Evolutionary conservation across 2,888 invertebrate genomes (phyloP), one percentile per base, ranked within the genome.

Genomic region (Trichogramma evanescens): DNA sequence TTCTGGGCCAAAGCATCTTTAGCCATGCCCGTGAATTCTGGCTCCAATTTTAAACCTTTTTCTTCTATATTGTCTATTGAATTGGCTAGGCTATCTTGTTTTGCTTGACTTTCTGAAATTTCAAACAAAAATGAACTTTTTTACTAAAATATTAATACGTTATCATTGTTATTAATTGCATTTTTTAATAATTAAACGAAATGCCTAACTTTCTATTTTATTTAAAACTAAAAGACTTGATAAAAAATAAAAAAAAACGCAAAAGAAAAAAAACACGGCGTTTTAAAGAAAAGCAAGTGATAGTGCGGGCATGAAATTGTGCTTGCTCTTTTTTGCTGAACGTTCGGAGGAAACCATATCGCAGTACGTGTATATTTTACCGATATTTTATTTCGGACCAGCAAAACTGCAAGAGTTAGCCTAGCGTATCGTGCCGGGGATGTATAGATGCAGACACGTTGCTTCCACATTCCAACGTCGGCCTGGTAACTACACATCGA

Each of bases 1-100:
- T 76, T 79, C 69, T 82, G 81, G 46, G 82, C 80, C 52, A 79
- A 73, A 55, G 81, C 74, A 60, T 80, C 78, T 50, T 77, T 80
- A 62, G 72, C 65, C 63, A 73, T 71, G 51, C 70, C 72, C 54
- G 62, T 66, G 49, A 67, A 59, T 55, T 66, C 61, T 26, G 68
- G 68, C n/a, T 65, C 65, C 49, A 58, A 41, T 52, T 65, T 59
- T 42, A 50, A 65, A 39, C 50, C 66, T 55, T 54, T 65, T 49
- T 66, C 68, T 46, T 69, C 69, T 61, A 64, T 60, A 54, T 63
- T 68, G 56, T 65, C 64, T 52, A 71, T 69, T 66, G 70, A 74
- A 64, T 71, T 70, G 59, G 65, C 64, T 61, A 66, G 71, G 49
- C 68, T 66, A 56, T 73, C 72, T 61, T 70, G 71, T 62, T 73